Percentiles rank a stretch among this genome's conserved stretches.
These are phyloP conservation scores for Isotomurus palustris DNA, from an alignment of 2,888 invertebrate species.

Conservation along the genomic window DNA sequence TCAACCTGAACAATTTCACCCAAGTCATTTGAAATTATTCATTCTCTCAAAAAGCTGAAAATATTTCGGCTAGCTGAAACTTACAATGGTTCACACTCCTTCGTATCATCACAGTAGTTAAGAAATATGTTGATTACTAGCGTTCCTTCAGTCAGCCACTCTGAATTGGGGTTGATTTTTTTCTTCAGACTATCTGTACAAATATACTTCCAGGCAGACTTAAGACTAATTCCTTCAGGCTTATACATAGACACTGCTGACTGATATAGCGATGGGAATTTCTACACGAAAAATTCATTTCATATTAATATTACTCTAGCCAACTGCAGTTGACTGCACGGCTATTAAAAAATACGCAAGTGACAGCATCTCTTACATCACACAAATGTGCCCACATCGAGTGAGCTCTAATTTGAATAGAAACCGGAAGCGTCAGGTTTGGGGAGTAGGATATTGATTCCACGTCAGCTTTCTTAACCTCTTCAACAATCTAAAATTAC, in stretches of 20 bases:
- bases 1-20: not conserved
- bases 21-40: no score
- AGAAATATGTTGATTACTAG: conserved; percentile 61
- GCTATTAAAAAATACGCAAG: no score
- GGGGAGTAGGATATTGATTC: conserved; percentile 64
- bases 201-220: conserved; percentile 76
- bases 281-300: conserved; percentile 46
- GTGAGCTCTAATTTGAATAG: conserved; percentile 63
- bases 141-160: conserved; percentile 58
- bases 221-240: conserved; percentile 54
- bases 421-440: conserved; percentile 66
- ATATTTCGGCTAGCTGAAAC: conserved; percentile 26
- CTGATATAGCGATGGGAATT: conserved; percentile 56
- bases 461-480: conserved; percentile 53
- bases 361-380: no score
- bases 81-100: conserved; percentile 59
- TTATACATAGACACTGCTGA: conserved; percentile 44
- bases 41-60: not conserved
- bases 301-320: not conserved
- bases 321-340: no score
- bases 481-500: conserved; percentile 46
- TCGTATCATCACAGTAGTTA: conserved; percentile 56
- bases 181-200: conserved; percentile 60
- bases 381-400: conserved; percentile 59
- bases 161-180: conserved; percentile 56